These are phyloP conservation scores for Beris morrisii DNA, from an alignment of 2,888 invertebrate species.

Conservation along the genomic window DNA sequence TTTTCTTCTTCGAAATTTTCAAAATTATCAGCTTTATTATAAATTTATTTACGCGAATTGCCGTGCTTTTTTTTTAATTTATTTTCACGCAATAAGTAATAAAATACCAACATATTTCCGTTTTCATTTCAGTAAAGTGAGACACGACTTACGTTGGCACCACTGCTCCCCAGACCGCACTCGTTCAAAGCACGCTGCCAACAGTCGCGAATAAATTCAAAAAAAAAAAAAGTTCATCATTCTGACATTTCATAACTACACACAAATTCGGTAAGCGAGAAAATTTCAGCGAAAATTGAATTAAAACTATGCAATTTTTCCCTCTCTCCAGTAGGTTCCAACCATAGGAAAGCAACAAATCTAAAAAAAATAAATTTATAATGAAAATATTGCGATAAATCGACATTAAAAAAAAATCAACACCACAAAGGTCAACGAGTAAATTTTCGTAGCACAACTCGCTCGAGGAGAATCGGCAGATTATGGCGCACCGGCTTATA, in stretches of 20 bases:
- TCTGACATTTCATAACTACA: conserved; percentile 30
- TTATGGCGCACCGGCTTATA: conserved; percentile 67
- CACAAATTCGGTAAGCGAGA: conserved; percentile 23
- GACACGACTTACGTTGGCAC: no score
- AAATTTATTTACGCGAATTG: no score
- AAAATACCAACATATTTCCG: no score
- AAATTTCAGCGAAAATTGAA: conserved; percentile 5
- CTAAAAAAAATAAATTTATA: conserved; percentile 11
- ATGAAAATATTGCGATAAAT: conserved; percentile 26
- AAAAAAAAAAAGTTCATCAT: not conserved
- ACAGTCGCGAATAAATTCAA: conserved; percentile 1
- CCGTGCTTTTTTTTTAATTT: no score
- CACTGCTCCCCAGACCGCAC: no score
- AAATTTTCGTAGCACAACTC: conserved; percentile 13
- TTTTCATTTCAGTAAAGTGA: no score
- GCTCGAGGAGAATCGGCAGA: not conserved
- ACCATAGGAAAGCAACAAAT: not conserved
- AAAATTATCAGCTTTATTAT: no score
- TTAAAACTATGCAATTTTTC: not conserved
- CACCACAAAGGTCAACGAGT: conserved; percentile 9
- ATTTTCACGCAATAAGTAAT: no score
- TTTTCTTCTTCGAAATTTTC: no score
- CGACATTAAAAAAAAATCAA: conserved; percentile 2
- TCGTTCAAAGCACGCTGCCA: not conserved
- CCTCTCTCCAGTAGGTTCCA: conserved; percentile 7